These are phyloP conservation scores for Argyresthia goedartella DNA, from an alignment of 2,888 invertebrate species.

Conservation along the genomic window DNA sequence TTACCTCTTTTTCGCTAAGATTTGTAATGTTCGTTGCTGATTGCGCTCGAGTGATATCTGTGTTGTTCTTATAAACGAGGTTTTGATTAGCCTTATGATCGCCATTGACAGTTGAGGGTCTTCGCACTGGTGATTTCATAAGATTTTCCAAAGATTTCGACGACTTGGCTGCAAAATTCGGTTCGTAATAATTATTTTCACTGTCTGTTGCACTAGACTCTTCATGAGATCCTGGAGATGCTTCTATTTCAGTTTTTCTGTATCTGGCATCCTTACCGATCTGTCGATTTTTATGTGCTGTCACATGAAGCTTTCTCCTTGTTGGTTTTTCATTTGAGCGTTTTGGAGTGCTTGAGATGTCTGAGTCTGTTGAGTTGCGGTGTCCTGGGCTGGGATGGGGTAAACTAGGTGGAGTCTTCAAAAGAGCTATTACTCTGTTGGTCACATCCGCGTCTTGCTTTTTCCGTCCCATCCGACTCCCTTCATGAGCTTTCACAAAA, in stretches of 20 bases:
- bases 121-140: conserved; percentile 46
- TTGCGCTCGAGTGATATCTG: conserved; percentile 18
- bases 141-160: conserved; percentile 40
- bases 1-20: neutral
- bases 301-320: conserved; percentile 10
- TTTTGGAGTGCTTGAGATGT: neutral
- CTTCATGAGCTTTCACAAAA: conserved; percentile 49
- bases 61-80: neutral
- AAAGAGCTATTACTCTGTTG: conserved; percentile 34
- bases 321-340: conserved; percentile 1
- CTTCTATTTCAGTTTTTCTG: neutral
- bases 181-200: conserved; percentile 19
- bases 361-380: neutral
- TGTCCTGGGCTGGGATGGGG: conserved; percentile 26
- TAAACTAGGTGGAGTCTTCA: conserved; percentile 47
- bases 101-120: conserved; percentile 36
- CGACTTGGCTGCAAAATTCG: conserved; percentile 11
- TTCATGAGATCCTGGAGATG: conserved; percentile 1
- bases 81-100: conserved; percentile 18
- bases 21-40: conserved; percentile 26
- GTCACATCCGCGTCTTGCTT: conserved; percentile 28
- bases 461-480: conserved; percentile 25
- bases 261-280: no score
- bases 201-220: neutral
- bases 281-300: no score